Evolutionary conservation across 2,797 vertebrate genomes (phyloP).

Genomic region (Arrhamphus sclerolepis): DNA sequence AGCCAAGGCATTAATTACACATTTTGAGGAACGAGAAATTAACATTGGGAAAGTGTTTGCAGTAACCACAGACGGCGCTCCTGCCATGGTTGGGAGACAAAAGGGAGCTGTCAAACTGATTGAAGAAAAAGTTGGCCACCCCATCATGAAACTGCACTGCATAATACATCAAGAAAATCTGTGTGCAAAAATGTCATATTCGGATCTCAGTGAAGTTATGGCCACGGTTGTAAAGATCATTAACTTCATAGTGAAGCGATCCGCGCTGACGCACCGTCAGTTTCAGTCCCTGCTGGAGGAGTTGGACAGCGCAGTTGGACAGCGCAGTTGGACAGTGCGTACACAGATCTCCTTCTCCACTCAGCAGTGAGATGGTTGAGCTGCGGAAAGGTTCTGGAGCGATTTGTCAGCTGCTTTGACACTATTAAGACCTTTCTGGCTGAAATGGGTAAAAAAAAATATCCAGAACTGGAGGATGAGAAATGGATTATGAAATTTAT

Average conservation of each 20-base stretch:
- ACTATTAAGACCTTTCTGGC: background rate
- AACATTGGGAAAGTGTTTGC: background rate
- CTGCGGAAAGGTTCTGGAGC: background rate
- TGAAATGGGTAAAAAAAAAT: background rate
- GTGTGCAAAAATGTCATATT: too few relatives aligned
- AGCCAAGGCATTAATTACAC: background rate
- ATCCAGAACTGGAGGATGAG: slow-evolving; percentile 1
- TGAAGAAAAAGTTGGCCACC: background rate
- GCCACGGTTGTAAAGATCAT: too few relatives aligned
- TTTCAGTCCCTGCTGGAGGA: slow-evolving; percentile 6
- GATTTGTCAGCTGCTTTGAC: slow-evolving; percentile 3
- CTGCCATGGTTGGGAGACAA: background rate
- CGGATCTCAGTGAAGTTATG: background rate
- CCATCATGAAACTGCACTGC: background rate
- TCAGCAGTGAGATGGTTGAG: slow-evolving; percentile 3
- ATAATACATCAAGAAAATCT: background rate
- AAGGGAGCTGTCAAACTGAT: background rate
- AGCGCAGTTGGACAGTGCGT: too few relatives aligned
- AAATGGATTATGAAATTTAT: background rate
- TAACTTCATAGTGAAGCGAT: too few relatives aligned
- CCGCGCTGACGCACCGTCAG: too few relatives aligned
- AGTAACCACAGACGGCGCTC: background rate
- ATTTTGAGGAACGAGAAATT: background rate
- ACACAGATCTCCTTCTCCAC: slow-evolving; percentile 1
- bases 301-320: slow-evolving; percentile 2